Base-by-base conservation (phyloP, 2,113 vertebrate genomes). In the Pyxicephalus adspersus region DNA sequence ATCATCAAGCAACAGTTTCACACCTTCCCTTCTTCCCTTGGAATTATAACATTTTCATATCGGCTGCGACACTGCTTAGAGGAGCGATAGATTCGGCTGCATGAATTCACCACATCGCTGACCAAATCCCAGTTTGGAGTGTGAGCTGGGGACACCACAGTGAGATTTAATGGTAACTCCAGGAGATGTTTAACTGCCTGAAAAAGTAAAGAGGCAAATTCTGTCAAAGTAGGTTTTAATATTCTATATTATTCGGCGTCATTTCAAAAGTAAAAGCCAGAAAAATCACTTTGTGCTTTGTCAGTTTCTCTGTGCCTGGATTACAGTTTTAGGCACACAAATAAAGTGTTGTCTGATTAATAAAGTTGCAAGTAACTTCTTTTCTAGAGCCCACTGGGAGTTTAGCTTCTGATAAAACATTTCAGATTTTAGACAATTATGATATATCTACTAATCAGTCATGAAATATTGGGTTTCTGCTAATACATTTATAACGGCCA, bases 111-210 rank as follows among this genome's bases (percentile, higher is more conserved):
- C 84, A 98, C 95, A 15, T 98, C 96, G 16, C 96, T 97, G 80
- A 98, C 96, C 57, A 98, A 90, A 88, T 98, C 96, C 96, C 96
- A 98, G 86, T 98, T 98, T 22, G 96, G 94, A 19, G 95, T 98
- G 93, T 98, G 96, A 0, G 96, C 96, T 23, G 96, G 96, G 0
- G 96, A 97, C 81, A 97, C 91, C 28, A 98, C 91, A 31, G 94
- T 93, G 76, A 98, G 90, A 88, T 96, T 98, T 85, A 98, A 88
- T 5, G 96, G 96, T 61, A 98, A 90, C 88, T 98, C 96, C 84
- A 98, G 91, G 75, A 97, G 90, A 91, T 98, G 96, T 80, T 98
- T 96, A 58, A 97, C 95, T 81, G 95, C 96, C 96, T 97, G 38
- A 26, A 50, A 80, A 0, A 15, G 1, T 18, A 71, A 61, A 61